Percentiles rank a stretch among this genome's conserved stretches.
Conservation (phyloP, 2,888 invertebrate species). For the Xiphydria camelus region DNA sequence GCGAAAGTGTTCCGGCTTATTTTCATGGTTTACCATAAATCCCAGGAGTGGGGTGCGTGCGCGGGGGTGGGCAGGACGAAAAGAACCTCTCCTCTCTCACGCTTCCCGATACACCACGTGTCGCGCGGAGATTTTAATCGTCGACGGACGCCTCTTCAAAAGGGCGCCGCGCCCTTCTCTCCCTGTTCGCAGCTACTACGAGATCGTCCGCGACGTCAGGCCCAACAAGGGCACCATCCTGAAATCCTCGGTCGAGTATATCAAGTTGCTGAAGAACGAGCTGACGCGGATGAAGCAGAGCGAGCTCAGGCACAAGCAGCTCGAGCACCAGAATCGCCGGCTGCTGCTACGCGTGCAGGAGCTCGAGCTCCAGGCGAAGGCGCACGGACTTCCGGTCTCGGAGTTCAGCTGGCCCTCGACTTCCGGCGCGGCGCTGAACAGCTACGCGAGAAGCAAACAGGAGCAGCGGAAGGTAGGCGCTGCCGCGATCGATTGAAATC, state of each 20-base stretch:
- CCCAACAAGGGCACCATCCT: conserved; percentile 95
- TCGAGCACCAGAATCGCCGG: conserved; percentile 82
- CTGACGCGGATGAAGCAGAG: conserved; percentile 75
- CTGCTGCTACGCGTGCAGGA: conserved; percentile 82
- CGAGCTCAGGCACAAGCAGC: conserved; percentile 77
- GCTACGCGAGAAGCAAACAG: conserved; percentile 43
- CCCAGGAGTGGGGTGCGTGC: too few relatives aligned
- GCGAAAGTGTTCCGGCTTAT: too few relatives aligned
- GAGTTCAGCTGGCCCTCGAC: conserved; percentile 63
- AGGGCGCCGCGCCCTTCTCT: too few relatives aligned
- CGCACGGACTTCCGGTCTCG: conserved; percentile 71
- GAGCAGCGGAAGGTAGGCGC: conserved; percentile 47
- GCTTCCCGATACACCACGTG: too few relatives aligned
- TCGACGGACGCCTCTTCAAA: too few relatives aligned
- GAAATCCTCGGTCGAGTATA: conserved; percentile 98
- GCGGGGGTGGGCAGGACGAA: too few relatives aligned
- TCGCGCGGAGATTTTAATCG: too few relatives aligned
- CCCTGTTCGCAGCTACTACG: conserved; percentile 76
- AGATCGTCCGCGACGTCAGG: conserved; percentile 84
- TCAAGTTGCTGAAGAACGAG: conserved; percentile 78
- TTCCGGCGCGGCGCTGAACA: conserved; percentile 43
- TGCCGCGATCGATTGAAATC: too few relatives aligned
- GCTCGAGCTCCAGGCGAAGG: conserved; percentile 75
- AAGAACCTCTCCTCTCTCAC: too few relatives aligned
- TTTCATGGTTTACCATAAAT: too few relatives aligned